Percentiles rank a stretch among this genome's conserved stretches.
Conservation (phyloP, 2,888 invertebrate genomes). For the Cantharis nigra region DNA sequence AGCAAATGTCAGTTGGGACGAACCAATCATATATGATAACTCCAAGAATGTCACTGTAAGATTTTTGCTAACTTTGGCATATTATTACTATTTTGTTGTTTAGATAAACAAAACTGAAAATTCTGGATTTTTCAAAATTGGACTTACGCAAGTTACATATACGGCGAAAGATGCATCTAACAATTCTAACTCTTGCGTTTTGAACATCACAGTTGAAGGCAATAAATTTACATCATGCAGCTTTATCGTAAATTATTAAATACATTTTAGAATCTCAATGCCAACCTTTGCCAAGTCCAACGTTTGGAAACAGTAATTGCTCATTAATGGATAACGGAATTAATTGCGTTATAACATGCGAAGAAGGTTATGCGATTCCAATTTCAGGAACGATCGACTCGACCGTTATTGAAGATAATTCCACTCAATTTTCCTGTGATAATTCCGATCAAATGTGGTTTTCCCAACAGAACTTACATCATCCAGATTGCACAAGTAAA, state of each 20-base stretch:
- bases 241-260: not conserved
- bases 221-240: conserved; percentile 12
- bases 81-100: conserved; percentile 12
- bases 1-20: conserved; percentile 62
- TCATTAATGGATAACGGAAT: conserved; percentile 40
- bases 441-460: conserved; percentile 53
- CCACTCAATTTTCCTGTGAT: conserved; percentile 47
- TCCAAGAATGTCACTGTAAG: conserved; percentile 52
- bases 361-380: conserved; percentile 66
- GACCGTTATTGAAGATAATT: conserved; percentile 33
- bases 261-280: conserved; percentile 45
- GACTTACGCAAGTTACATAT: conserved; percentile 63
- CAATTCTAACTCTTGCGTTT: conserved; percentile 63
- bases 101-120: conserved; percentile 52
- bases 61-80: not conserved
- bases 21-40: conserved; percentile 65
- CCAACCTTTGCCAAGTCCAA: conserved; percentile 46
- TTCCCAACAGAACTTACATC: conserved; percentile 46
- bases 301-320: conserved; percentile 49
- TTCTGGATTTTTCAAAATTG: conserved; percentile 60
- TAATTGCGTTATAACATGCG: conserved; percentile 62
- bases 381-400: conserved; percentile 40
- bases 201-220: conserved; percentile 67
- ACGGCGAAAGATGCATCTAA: conserved; percentile 62
- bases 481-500: conserved; percentile 62